Conservation (phyloP, 2,888 invertebrate species). For the Pelosia muscerda region DNA sequence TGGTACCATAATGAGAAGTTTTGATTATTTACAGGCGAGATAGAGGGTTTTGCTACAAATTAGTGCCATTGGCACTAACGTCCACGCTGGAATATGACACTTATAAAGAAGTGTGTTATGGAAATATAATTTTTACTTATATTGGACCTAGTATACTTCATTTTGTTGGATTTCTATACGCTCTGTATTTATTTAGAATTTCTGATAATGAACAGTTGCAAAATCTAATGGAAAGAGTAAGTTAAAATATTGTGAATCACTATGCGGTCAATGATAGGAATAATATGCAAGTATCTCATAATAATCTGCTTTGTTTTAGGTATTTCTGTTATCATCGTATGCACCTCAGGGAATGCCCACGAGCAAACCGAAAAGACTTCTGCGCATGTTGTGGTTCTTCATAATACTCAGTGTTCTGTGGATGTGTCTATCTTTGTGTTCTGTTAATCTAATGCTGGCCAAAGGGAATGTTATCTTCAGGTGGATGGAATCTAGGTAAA, state of each 20-base stretch:
- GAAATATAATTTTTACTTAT: slow-evolving; percentile 90
- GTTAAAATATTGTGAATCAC: slow-evolving; percentile 38
- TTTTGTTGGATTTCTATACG: slow-evolving; percentile 90
- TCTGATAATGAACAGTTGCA: slow-evolving; percentile 94
- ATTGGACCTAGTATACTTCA: slow-evolving; percentile 91
- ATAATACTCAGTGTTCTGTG: slow-evolving; percentile 90
- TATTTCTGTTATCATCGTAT: slow-evolving; percentile 91
- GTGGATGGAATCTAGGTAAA: slow-evolving; percentile 88
- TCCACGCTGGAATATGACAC: slow-evolving; percentile 78
- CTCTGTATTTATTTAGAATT: slow-evolving; percentile 90
- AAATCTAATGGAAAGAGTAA: slow-evolving; percentile 93
- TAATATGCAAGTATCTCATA: background rate
- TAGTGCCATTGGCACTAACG: slow-evolving; percentile 76
- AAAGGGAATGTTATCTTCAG: slow-evolving; percentile 88
- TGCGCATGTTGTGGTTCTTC: slow-evolving; percentile 91
- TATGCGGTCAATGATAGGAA: background rate
- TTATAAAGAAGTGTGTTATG: slow-evolving; percentile 89
- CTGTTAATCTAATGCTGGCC: slow-evolving; percentile 89
- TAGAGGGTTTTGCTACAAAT: slow-evolving; percentile 90
- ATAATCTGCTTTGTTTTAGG: slow-evolving; percentile 71
- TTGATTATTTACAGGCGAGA: slow-evolving; percentile 84
- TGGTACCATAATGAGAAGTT: background rate
- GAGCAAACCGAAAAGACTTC: slow-evolving; percentile 89
- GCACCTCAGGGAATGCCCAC: slow-evolving; percentile 88
- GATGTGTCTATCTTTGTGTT: slow-evolving; percentile 89